Percentiles rank a stretch among this genome's conserved stretches.
Conservation (phyloP, 2,888 invertebrate species). For the Trachelus tabidus region DNA sequence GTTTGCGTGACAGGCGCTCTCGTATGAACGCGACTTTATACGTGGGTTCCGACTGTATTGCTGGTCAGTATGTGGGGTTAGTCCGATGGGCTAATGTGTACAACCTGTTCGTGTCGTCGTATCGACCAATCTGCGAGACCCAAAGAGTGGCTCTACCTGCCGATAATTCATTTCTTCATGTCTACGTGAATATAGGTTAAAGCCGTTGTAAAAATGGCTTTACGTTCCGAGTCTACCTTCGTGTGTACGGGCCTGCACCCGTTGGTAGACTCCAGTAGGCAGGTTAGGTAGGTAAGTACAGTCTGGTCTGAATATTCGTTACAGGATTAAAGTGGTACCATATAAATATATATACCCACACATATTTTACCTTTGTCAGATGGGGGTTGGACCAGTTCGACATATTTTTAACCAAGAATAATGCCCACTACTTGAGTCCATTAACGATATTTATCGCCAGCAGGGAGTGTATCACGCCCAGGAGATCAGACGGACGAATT, state of each 20-base stretch:
- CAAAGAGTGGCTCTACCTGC: slow-evolving; percentile 21
- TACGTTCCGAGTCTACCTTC: not conserved
- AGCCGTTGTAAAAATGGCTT: slow-evolving; percentile 22
- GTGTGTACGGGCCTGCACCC: not conserved
- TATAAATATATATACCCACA: not conserved
- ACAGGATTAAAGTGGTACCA: not conserved
- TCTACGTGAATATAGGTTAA: slow-evolving; percentile 34
- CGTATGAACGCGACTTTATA: not conserved
- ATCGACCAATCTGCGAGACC: slow-evolving; percentile 18
- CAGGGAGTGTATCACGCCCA: not conserved
- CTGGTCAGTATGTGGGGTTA: not conserved
- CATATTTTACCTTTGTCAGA: not conserved
- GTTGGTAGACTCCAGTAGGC: not conserved
- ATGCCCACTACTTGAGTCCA: not conserved
- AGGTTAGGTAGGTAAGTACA: not conserved
- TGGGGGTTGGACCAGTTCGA: not conserved
- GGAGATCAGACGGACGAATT: not conserved
- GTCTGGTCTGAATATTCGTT: not conserved
- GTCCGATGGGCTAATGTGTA: not conserved
- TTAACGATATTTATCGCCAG: not conserved
- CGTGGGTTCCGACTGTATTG: not conserved
- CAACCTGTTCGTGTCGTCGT: not conserved
- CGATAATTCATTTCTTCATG: slow-evolving; percentile 30
- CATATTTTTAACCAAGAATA: not conserved
- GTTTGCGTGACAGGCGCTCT: not conserved